These are phyloP conservation scores for Cyaniris semiargus DNA, from an alignment of 2,888 invertebrate species.

Conservation along the genomic window DNA sequence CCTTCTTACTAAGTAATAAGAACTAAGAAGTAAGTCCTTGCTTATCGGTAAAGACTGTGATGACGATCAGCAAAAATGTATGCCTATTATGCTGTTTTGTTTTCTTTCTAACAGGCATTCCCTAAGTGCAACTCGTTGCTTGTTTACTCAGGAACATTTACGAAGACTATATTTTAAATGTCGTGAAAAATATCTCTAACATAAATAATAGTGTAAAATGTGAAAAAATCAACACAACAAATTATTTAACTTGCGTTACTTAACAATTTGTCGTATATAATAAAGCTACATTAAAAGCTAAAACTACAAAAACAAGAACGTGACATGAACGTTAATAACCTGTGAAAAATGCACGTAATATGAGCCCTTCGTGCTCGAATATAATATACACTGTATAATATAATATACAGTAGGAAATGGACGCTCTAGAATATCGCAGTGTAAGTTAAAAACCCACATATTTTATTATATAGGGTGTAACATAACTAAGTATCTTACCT, in stretches of 20 bases:
- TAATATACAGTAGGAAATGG: neutral
- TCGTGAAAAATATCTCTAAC: neutral
- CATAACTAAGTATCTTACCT: too few species aligned
- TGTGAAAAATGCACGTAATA: slow-evolving; percentile 13
- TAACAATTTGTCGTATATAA: neutral
- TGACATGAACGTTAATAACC: slow-evolving; percentile 2
- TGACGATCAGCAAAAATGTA: too few species aligned
- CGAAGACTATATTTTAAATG: neutral
- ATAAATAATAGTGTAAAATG: neutral
- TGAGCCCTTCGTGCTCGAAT: neutral
- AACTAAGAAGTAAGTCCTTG: too few species aligned
- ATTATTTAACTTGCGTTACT: neutral
- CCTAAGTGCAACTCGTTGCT: too few species aligned
- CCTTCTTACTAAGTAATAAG: too few species aligned
- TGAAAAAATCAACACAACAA: neutral
- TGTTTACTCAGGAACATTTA: too few species aligned
- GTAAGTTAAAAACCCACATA: too few species aligned
- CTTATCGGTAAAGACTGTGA: too few species aligned
- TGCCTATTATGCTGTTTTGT: too few species aligned
- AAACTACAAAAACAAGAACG: neutral
- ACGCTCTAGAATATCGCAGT: neutral
- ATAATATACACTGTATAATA: neutral
- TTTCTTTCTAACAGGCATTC: too few species aligned
- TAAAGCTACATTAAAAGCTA: neutral
- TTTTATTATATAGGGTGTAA: too few species aligned